Evolutionary conservation across 1,140 invertebrate genomes (phyloP).

Genomic region (Scaptomyza montana): DNA sequence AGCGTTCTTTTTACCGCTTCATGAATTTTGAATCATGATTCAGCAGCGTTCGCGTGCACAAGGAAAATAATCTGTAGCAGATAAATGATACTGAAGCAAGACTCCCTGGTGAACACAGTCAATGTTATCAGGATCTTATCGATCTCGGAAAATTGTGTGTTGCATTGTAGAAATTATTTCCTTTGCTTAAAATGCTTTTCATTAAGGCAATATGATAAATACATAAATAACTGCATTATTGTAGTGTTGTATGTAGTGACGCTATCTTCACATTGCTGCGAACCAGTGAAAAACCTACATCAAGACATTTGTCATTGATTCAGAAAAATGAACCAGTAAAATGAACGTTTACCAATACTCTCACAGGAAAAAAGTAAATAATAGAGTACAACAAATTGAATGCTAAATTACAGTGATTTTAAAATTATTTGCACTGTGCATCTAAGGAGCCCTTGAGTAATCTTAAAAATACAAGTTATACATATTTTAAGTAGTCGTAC

Average conservation of each 20-base stretch:
- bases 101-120: no score
- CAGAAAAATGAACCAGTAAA: conserved; percentile 5
- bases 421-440: not conserved
- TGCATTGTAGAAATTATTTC: no score
- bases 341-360: conserved; percentile 25
- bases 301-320: conserved; percentile 5
- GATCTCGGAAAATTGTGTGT: no score
- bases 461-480: not conserved
- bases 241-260: not conserved
- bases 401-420: not conserved
- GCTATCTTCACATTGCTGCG: not conserved
- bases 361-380: conserved; percentile 41
- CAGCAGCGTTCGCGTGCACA: no score
- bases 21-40: no score
- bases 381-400: conserved; percentile 18
- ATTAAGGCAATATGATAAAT: no score
- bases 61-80: no score
- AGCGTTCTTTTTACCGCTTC: no score
- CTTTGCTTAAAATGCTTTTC: no score
- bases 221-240: no score
- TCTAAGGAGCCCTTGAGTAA: not conserved
- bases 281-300: conserved; percentile 10
- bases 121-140: no score
- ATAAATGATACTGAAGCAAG: no score
- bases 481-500: not conserved